These are phyloP conservation scores for Phoebastria nigripes DNA, from an alignment of 2,797 vertebrate species.

Conservation along the genomic window DNA sequence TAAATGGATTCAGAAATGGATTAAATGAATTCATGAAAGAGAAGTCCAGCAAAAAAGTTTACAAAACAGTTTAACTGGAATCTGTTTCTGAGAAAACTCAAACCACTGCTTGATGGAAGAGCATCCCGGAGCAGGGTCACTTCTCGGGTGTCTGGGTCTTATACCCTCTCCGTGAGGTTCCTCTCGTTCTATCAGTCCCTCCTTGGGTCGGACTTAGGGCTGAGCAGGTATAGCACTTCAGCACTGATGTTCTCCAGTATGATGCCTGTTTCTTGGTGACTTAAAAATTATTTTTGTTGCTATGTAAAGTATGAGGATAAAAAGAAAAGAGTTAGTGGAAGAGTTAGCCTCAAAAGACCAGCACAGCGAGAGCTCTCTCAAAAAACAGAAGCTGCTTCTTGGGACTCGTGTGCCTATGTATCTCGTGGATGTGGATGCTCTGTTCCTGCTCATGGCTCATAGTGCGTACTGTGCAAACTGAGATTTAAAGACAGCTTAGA, in stretches of 20 bases:
- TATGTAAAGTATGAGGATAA: neutral
- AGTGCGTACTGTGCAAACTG: neutral
- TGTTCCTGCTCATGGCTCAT: neutral
- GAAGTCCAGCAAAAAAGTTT: neutral
- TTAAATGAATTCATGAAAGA: neutral
- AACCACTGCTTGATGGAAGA: neutral
- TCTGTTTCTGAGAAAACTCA: neutral
- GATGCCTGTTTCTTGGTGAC: neutral
- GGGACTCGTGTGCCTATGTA: rapidly evolving
- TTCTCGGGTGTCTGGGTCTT: neutral
- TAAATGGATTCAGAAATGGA: neutral
- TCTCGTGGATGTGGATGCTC: neutral
- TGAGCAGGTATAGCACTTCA: rapidly evolving
- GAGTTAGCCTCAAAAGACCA: neutral
- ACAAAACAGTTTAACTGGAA: neutral
- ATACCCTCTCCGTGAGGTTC: rapidly evolving
- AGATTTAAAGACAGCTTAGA: neutral
- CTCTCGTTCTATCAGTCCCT: neutral
- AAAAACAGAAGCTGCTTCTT: neutral
- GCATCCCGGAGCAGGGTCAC: neutral
- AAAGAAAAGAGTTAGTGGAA: neutral
- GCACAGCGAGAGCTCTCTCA: rapidly evolving
- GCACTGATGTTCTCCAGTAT: neutral
- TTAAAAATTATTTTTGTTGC: neutral
- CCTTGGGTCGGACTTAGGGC: neutral